Evolutionary conservation across 2,797 vertebrate species (phyloP), one percentile per base, ranked within the genome.

Genomic region (Melanotaenia pygmaea): DNA sequence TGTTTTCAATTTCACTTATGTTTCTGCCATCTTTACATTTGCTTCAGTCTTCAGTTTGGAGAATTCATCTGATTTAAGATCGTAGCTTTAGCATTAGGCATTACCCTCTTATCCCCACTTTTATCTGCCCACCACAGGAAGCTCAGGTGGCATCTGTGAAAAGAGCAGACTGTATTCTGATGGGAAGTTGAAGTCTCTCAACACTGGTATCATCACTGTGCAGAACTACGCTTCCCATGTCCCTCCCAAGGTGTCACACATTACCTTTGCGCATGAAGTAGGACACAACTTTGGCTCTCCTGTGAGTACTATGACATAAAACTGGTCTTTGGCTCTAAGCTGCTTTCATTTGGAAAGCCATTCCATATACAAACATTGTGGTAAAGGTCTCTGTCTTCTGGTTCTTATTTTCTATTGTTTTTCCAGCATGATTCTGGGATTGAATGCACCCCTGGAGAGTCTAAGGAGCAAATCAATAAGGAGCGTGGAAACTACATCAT

Each of bases 141-240:
- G 96, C 88, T 98, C 97, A 47, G 97, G 98, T 54, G 98, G 98
- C 59, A 99, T 99, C 87, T 99, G 98, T 94, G 97, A 99, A 72
- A 97, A 93, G 88, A 96, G 89, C 83, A 99, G 95, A 74, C 88
- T 95, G 1, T 99, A 98, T 88, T 97, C 97, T 0, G 98, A 99
- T 73, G 96, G 95, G 1, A 99, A 97, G 92, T 96, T 87, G 93
- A 99, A 99, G 88, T 99, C 98, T 74, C 90, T 99, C 75, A 99
- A 99, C 94, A 99, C 98, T 11, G 98, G 98, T 64, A 99, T 99
- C 87, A 98, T 99, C 89, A 99, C 98, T n/a, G 97, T 99, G 68
- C 96, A 99, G 93, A 99, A 99, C 89, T 99, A 99, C 24, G 96
- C 95, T 22, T 96, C 97, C 79, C 97, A 99, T 4, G 97, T 99